A percentile compares a stretch with the other conserved stretches of the same genome.
Conservation (phyloP, 2,113 vertebrate species). For the Laticauda laticaudata region DNA sequence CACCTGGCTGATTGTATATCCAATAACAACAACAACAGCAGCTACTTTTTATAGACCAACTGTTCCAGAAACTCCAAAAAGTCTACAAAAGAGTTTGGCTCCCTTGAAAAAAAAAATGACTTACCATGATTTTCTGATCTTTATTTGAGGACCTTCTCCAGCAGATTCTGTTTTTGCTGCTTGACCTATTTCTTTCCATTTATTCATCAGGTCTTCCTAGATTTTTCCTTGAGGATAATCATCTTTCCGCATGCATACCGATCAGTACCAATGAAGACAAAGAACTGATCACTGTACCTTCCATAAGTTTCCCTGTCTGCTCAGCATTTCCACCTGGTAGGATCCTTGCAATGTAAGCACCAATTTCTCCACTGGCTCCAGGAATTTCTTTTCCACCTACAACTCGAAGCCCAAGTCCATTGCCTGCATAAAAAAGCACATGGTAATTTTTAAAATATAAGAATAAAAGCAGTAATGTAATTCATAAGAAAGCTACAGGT, state of each 20-base stretch:
- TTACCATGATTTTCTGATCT: not conserved
- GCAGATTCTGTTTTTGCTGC: not conserved
- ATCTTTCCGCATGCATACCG: not conserved
- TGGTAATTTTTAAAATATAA: conserved; percentile 19
- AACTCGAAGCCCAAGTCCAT: conserved; percentile 90
- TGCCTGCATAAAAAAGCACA: conserved; percentile 73
- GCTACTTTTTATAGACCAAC: not conserved
- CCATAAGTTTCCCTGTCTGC: conserved; percentile 85
- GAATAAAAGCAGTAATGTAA: not conserved
- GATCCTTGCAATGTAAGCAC: conserved; percentile 94
- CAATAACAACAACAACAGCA: not conserved
- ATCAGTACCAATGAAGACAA: not conserved
- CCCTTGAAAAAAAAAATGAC: not conserved
- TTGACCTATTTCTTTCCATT: not conserved
- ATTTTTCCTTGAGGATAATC: not conserved
- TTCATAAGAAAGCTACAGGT: not conserved
- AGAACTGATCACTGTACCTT: conserved; percentile 80
- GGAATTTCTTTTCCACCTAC: conserved; percentile 97
- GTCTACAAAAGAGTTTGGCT: not conserved
- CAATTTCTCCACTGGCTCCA: conserved; percentile 86
- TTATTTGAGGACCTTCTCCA: not conserved
- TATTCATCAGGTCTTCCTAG: not conserved
- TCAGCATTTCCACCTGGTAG: conserved; percentile 88
- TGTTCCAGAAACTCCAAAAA: not conserved
- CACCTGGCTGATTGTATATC: no score